Evolutionary conservation across 2,113 vertebrate species (phyloP).

Genomic region (Psammodynastes pulverulentus): DNA sequence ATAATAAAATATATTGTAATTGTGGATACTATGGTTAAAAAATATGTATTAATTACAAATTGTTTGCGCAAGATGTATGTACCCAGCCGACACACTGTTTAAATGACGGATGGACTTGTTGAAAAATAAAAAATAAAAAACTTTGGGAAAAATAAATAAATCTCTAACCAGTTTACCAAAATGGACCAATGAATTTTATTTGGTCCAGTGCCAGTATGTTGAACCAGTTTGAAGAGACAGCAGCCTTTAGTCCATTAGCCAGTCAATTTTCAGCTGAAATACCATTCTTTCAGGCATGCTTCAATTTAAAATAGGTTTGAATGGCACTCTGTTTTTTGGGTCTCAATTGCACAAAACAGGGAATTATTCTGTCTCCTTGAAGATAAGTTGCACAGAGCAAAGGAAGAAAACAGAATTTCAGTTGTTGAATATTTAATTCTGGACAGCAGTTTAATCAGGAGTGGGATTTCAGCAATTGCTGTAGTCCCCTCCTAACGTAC

Average conservation of each 20-base stretch:
- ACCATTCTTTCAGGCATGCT: constrained; percentile 54
- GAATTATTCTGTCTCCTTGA: constrained; percentile 63
- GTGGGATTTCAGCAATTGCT: constrained; percentile 77
- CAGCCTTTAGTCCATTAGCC: constrained; percentile 62
- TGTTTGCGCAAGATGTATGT: no score
- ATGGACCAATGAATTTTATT: constrained; percentile 37
- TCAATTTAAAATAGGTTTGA: constrained; percentile 64
- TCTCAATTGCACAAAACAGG: constrained; percentile 62
- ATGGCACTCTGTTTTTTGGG: constrained; percentile 35
- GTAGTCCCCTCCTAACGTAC: constrained; percentile 68
- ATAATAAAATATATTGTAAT: no score
- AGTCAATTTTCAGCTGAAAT: constrained; percentile 71
- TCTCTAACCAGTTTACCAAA: constrained; percentile 17
- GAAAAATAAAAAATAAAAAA: no score
- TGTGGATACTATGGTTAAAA: no score
- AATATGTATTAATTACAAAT: no score
- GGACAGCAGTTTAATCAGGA: constrained; percentile 78
- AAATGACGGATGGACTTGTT: no score
- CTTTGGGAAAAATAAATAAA: no score
- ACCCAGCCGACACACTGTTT: no score
- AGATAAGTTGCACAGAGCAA: constrained; percentile 64
- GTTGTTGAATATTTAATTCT: constrained; percentile 79
- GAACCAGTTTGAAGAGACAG: constrained; percentile 58
- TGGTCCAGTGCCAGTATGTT: constrained; percentile 59
- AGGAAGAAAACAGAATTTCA: constrained; percentile 72